These are phyloP conservation scores for Loxodonta africana DNA, from an alignment of 2,113 vertebrate genomes.

Conservation along the genomic window DNA sequence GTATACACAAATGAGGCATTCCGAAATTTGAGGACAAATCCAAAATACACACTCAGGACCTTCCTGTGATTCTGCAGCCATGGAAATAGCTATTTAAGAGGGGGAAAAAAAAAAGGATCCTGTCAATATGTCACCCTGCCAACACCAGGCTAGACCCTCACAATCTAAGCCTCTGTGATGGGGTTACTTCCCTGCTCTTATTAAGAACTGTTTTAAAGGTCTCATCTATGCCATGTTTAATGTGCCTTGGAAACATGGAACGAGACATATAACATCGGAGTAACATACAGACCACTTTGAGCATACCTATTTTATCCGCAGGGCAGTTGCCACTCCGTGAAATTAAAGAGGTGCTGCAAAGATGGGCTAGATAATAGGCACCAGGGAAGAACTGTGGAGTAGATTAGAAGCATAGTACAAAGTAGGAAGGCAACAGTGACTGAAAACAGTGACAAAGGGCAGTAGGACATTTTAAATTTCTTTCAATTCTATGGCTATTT, in stretches of 20 bases:
- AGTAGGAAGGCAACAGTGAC: neutral
- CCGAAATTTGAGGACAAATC: constrained; percentile 78
- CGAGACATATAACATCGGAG: neutral
- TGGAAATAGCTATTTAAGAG: constrained; percentile 54
- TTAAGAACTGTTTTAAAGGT: constrained; percentile 21
- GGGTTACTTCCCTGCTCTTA: neutral
- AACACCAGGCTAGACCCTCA: constrained; percentile 39
- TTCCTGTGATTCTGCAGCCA: constrained; percentile 58
- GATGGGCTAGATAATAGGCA: neutral
- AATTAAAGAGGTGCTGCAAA: neutral
- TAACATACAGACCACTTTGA: neutral
- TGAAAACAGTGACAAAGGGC: neutral
- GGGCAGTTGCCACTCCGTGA: neutral
- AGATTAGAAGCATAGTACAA: neutral
- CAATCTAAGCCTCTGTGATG: neutral
- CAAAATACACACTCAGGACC: constrained; percentile 72
- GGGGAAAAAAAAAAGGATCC: neutral
- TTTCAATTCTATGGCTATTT: neutral
- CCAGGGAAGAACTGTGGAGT: neutral
- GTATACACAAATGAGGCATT: constrained; percentile 72
- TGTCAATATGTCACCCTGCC: constrained; percentile 58
- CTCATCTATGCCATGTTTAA: neutral
- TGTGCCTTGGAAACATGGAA: neutral
- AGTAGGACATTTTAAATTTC: neutral
- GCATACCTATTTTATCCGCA: neutral